Evolutionary conservation across 2,888 invertebrate genomes (phyloP), one percentile per base, ranked within the genome.

Genomic region (Tipula lateralis): DNA sequence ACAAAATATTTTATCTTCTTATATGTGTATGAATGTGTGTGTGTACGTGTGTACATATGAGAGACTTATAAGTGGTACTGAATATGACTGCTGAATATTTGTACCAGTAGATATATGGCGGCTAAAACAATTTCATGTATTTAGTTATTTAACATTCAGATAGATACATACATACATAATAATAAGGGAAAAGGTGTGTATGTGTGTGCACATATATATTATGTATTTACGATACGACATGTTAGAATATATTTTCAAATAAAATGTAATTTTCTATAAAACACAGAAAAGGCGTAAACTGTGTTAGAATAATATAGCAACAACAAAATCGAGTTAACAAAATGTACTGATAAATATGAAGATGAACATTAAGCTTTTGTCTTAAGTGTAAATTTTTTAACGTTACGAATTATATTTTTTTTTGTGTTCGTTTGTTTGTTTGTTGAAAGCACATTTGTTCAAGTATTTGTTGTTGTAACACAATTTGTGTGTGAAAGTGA

Each of bases 381-480:
- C 66, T 66, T 66, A 3, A 66, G 66, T 66, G 24, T 66, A 66
- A 24, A 66, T 66, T 66, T 66, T 66, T 66, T 19, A 66, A 66
- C 9, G 24, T 66, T 66, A 24, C 66, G 44, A 50, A 50, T 50
- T 50, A 50, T 50, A 16, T 2, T 16, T 50, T 24, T 66, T 24
- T 66, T 19, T 66, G 12, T 66, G 39, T 16, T 44, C 16, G 44
- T 66, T 66, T 3, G 24, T 66, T 66, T 24, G 66, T 66, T 66
- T 66, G 66, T 66, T 66, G 66, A 66, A 66, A 66, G 66, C 66
- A 66, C 24, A 66, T 66, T 66, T 66, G 24, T 66, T 66, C 66
- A n/a, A 2, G 9, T 32, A 7, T 32, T 32, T 32, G 1, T 13
- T 39, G 13, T 39, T 39, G 39, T 39, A 39, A n/a, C 39, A 39